Evolutionary conservation across 2,113 vertebrate species (phyloP).

Genomic region (Ceratotherium simum): DNA sequence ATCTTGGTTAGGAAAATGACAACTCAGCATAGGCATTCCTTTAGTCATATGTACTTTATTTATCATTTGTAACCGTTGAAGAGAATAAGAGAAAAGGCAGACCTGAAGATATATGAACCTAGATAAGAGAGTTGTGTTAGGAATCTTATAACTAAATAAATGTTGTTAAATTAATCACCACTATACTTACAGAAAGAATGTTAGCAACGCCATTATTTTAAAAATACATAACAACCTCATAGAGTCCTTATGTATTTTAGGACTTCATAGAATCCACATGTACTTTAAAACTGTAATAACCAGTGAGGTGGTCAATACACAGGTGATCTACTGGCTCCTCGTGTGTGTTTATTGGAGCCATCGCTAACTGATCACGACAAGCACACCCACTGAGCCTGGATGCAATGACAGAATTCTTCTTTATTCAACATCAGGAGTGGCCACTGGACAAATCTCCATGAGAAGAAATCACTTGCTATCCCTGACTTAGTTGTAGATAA

Average conservation of each 20-base stretch:
- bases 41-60: not conserved
- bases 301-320: not conserved
- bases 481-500: not conserved
- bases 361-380: not conserved
- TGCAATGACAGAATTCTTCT: not conserved
- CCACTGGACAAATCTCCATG: not conserved
- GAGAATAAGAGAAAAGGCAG: not conserved
- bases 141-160: not conserved
- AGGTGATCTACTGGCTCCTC: not conserved
- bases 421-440: not conserved
- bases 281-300: not conserved
- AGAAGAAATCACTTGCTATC: not conserved
- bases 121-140: not conserved
- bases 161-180: not conserved
- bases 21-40: not conserved
- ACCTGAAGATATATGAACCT: not conserved
- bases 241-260: not conserved
- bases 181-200: not conserved
- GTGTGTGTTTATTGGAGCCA: not conserved
- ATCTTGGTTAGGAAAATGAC: not conserved
- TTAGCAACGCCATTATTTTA: not conserved
- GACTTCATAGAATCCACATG: not conserved
- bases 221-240: not conserved
- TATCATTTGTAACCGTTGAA: not conserved
- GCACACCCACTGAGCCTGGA: not conserved